These are phyloP conservation scores for Orthosia gracilis DNA, from an alignment of 2,888 invertebrate species.

Conservation along the genomic window DNA sequence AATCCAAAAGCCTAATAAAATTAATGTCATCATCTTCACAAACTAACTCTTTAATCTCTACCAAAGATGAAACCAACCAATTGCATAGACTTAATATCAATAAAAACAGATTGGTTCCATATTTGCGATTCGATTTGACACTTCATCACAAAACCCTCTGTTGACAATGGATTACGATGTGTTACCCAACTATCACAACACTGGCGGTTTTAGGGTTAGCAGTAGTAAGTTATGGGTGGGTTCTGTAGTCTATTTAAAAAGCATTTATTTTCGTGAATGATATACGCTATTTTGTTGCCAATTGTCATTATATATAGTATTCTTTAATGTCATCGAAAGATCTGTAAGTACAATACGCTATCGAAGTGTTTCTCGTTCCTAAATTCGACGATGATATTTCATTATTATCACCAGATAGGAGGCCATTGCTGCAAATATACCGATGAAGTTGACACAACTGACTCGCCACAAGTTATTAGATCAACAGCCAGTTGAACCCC, in stretches of 20 bases:
- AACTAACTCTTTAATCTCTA: background rate
- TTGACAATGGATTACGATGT: constrained; percentile 45
- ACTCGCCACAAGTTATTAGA: too few species aligned
- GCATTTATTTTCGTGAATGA: too few species aligned
- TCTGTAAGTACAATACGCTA: too few species aligned
- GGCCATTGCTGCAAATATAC: background rate
- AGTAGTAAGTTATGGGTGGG: background rate
- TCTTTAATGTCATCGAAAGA: too few species aligned
- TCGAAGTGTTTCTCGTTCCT: too few species aligned
- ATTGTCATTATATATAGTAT: too few species aligned
- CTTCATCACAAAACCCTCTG: constrained; percentile 49
- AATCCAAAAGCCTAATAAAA: background rate
- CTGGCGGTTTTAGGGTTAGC: constrained; percentile 26
- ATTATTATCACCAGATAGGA: too few species aligned
- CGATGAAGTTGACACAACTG: too few species aligned
- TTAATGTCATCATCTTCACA: background rate
- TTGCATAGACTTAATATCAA: constrained; percentile 30
- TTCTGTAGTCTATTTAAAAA: background rate
- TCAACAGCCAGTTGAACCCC: background rate
- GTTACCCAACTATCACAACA: constrained; percentile 51
- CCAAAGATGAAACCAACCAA: constrained; percentile 19
- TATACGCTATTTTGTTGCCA: too few species aligned
- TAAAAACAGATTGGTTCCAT: constrained; percentile 44
- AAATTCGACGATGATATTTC: too few species aligned
- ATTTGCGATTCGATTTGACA: constrained; percentile 40